Evolutionary conservation across 64 coral and sea anemone genomes (phyloP).

Genomic region (Pocillopora damicornis): DNA sequence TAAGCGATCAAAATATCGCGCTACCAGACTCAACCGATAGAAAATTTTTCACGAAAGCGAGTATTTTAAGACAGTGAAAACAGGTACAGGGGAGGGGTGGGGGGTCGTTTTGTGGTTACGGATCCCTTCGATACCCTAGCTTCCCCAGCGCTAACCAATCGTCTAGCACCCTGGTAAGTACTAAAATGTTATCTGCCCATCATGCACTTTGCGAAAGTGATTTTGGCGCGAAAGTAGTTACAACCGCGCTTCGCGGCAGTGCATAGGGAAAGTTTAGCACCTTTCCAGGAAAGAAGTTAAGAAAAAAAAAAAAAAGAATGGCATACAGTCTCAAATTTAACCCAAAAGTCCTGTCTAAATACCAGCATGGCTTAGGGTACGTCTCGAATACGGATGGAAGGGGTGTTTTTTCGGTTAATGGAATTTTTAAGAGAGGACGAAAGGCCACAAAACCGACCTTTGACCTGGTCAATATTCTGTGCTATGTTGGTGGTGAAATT

Average conservation of each 20-base stretch:
- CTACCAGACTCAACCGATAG: too few relatives aligned
- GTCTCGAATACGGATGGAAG: conserved; percentile 46
- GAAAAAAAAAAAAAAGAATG: not conserved
- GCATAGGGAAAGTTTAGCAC: not conserved
- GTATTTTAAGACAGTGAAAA: too few relatives aligned
- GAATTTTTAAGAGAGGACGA: conserved; percentile 44
- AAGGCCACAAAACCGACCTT: conserved; percentile 17
- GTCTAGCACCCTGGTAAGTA: not conserved
- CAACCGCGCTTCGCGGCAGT: not conserved
- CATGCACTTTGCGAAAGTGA: not conserved
- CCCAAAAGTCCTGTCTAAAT: not conserved
- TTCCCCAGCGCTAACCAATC: not conserved
- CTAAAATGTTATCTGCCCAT: not conserved
- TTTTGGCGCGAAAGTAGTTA: conserved; percentile 29
- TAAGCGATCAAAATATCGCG: too few relatives aligned
- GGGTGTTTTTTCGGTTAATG: conserved; percentile 38
- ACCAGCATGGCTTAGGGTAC: conserved; percentile 34
- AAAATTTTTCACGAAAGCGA: too few relatives aligned
- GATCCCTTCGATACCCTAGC: not conserved
- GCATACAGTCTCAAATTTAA: not conserved
- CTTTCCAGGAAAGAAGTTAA: too few relatives aligned
- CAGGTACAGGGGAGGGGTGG: too few relatives aligned
- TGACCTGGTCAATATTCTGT: conserved; percentile 42
- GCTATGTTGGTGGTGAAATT: conserved; percentile 50
- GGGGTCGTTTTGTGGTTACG: not conserved